Base-by-base conservation (phyloP, 2,888 invertebrate species). In the Phyllotreta cruciferae region DNA sequence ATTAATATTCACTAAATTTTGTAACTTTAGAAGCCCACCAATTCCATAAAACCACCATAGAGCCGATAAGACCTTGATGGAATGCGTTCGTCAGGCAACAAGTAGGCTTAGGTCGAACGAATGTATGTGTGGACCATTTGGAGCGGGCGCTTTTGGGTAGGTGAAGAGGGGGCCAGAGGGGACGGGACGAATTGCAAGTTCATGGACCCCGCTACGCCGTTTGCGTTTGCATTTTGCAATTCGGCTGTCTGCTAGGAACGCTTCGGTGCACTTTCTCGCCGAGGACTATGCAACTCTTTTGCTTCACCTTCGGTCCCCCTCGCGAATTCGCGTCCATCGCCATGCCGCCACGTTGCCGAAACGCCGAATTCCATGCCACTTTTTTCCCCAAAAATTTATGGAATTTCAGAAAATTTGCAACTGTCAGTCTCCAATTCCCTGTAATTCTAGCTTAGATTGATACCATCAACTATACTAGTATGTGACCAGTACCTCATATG, bases 191-290 rank as follows among this genome's bases (percentile, higher is more conserved):
- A 55, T 60, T 54, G 62, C 64, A 69, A 74, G 75, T 75, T 75
- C 77, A 77, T 75, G 80, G 80, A 81, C 81, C 74, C 78, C 76
- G 70, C 44, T 60, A 3, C 24, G 24, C 24, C 24, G 24, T 24
- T 24, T 24, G 24, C 24, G 24, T 24, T 24, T 24, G 24, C 24
- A 24, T 24, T 24, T 24, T 77, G 79, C 80, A 80, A 78, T 80
- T 80, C 80, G 80, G 79, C 79, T 76, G 79, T 80, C 79, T 80
- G 81, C 81, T 81, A 81, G 79, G 80, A 80, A 80, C 80, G 81
- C 80, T 81, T 81, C 80, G 80, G 75, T 81, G 81, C 80, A 81
- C 80, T 81, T 80, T 80, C 24, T 24, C 79, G 78, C 76, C 78
- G 68, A 74, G 78, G 78, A 76, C 79, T 79, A 79, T 79, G 79